Evolutionary conservation across 2,113 vertebrate species (phyloP).

Genomic region (Euleptes europaea): DNA sequence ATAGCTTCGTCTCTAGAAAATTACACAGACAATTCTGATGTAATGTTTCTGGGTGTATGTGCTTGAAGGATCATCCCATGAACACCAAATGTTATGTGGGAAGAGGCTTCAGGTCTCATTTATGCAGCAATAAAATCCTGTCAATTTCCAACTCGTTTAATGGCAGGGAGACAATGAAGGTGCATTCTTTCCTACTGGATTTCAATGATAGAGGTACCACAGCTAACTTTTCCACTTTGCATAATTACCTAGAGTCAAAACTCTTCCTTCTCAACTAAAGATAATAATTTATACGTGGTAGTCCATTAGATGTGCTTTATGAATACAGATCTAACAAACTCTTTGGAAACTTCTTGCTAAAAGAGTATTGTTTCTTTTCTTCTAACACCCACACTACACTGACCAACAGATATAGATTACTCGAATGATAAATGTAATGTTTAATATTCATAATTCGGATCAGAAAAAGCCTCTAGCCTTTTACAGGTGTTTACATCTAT

Average conservation of each 20-base stretch:
- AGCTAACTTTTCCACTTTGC: neutral
- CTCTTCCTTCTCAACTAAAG: neutral
- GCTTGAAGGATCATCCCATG: slow-evolving; percentile 1
- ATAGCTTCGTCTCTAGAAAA: neutral
- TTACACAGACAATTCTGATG: neutral
- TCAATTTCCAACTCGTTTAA: neutral
- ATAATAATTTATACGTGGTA: neutral
- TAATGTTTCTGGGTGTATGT: slow-evolving; percentile 17
- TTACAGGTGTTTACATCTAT: neutral
- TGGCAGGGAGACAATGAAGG: neutral
- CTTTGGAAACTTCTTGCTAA: neutral
- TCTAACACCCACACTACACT: neutral
- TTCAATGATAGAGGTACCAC: neutral
- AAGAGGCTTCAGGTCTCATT: neutral
- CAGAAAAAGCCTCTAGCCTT: neutral
- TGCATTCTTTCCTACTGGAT: neutral
- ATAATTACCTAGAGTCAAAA: slow-evolving; percentile 5
- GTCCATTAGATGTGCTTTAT: neutral
- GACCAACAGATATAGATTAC: neutral
- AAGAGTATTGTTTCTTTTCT: too few species aligned
- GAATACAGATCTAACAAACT: neutral
- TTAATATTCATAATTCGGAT: slow-evolving; percentile 13
- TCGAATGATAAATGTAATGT: neutral
- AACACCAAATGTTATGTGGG: neutral
- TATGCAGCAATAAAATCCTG: slow-evolving; percentile 2